Percentiles rank a stretch among this genome's conserved stretches.
Evolutionary conservation across 2,113 vertebrate species (phyloP).

Genomic region (Ctenomys sociabilis): DNA sequence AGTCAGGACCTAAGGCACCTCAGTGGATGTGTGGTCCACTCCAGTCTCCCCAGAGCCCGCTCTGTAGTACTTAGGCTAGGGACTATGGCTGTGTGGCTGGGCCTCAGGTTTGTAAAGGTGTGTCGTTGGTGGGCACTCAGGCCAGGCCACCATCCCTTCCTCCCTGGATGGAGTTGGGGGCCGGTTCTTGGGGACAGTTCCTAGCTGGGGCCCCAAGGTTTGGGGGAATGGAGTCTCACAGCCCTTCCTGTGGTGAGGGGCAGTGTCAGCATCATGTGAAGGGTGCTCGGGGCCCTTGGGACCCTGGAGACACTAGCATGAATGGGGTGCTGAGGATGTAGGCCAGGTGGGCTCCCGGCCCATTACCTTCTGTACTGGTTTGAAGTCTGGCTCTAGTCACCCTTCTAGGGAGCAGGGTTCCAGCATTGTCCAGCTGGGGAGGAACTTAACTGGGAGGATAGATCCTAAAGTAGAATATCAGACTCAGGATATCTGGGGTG

Average conservation of each 20-base stretch:
- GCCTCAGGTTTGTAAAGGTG: not conserved
- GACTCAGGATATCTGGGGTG: not conserved
- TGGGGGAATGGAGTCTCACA: rapidly evolving
- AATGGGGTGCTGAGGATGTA: not conserved
- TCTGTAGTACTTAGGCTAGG: not conserved
- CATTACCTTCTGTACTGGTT: not conserved
- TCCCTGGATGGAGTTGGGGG: not conserved
- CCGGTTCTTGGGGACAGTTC: not conserved
- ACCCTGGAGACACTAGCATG: not conserved
- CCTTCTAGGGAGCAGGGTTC: too few relatives aligned
- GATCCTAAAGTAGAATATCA: not conserved
- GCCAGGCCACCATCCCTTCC: not conserved
- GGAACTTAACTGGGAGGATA: not conserved
- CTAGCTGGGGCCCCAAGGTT: not conserved
- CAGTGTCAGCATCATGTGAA: not conserved
- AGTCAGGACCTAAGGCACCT: not conserved
- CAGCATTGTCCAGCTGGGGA: not conserved
- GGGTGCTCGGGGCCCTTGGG: not conserved
- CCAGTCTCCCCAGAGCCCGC: not conserved
- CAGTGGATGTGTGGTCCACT: not conserved
- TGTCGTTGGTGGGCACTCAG: not conserved
- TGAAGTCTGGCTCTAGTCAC: not conserved
- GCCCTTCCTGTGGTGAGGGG: rapidly evolving
- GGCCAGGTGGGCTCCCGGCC: not conserved
- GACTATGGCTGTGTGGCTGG: not conserved